Evolutionary conservation across 2,888 invertebrate species (phyloP), one percentile per base, ranked within the genome.

Genomic region (Scaptomyza flava): DNA sequence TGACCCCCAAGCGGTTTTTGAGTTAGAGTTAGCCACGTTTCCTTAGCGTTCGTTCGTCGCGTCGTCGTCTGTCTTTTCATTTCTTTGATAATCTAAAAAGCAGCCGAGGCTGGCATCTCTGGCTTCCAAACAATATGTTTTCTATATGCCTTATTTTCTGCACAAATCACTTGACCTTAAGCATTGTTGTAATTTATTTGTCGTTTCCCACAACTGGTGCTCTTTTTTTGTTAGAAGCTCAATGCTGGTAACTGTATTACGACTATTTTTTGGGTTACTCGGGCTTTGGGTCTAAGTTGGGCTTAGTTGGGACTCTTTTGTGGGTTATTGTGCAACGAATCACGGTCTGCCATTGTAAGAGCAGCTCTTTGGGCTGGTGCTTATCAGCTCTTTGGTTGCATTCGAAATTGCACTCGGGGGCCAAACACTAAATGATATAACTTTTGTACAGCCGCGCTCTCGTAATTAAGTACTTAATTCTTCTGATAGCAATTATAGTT

Each of bases 111-210:
- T 65, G 53, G 62, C 64, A 68, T 68, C 58, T 68, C 61, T 20
- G 27, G 42, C 59, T 62, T 34, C 45, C 63, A 56, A 41, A 81
- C 82, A 85, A 85, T 87, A 87, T 84, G 73, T 38, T 87, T 82
- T 82, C 85, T 82, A 84, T 84, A 79, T 87, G 82, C 82, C 85
- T 82, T 81, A 87, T 83, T 83, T 83, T 86, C 88, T 81, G 87
- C 79, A 79, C 82, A 87, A 80, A 81, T 88, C 78, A 74, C 76
- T 86, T 84, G 84, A 84, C 84, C 84, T 84, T 84, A 84, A 88
- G 88, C 84, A 86, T 83, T 88, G 81, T 81, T 77, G 88, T 84
- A 88, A 84, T 83, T 88, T 83, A 84, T 84, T 86, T 84, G 87
- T 80, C 81, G 84, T 78, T 83, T 87, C 88, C 88, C 36, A 48